Percentiles rank a stretch among this genome's conserved stretches.
phyloP scores from a whole-genome alignment of 1,140 invertebrate species.

The Oscheius sp. region DNA sequence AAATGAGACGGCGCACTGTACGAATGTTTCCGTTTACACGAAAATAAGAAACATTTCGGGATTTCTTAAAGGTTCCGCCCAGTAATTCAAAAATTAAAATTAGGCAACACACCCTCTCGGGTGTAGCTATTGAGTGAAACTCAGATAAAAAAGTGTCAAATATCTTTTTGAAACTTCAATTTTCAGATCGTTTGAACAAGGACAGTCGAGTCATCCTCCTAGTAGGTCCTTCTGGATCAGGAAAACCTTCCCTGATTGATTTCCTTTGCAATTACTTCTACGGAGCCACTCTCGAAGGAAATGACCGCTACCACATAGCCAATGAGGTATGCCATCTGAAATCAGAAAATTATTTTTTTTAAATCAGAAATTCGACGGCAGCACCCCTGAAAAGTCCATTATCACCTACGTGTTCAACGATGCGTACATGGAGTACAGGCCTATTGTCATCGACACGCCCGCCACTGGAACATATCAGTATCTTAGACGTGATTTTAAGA shows the following conservation, averaged over 20 bases:
- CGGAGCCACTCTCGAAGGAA: neutral
- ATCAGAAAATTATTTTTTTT: neutral
- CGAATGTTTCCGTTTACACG: too few relatives aligned
- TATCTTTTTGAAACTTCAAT: too few relatives aligned
- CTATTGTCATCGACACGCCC: constrained; percentile 17
- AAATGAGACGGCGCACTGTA: too few relatives aligned
- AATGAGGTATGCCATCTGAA: constrained; percentile 9
- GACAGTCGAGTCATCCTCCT: constrained; percentile 13
- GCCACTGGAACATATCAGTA: neutral
- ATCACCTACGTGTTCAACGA: constrained; percentile 26
- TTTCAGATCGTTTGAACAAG: constrained; percentile 6
- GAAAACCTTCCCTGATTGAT: constrained; percentile 11
- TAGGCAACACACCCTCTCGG: too few relatives aligned
- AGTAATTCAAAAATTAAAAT: too few relatives aligned
- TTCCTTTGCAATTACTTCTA: constrained; percentile 23
- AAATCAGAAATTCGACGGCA: constrained; percentile 17
- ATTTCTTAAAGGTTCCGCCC: too few relatives aligned
- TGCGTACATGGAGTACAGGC: constrained; percentile 17
- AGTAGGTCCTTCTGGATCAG: constrained; percentile 4
- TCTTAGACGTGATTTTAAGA: neutral
- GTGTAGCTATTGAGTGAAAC: too few relatives aligned
- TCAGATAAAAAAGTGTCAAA: too few relatives aligned
- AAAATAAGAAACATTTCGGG: too few relatives aligned
- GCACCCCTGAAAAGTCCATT: constrained; percentile 16
- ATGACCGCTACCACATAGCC: constrained; percentile 14